Percentiles rank a stretch among this genome's conserved stretches.
Evolutionary conservation across 1,140 invertebrate genomes (phyloP).

Genomic region (Lasioglossum baleicum): DNA sequence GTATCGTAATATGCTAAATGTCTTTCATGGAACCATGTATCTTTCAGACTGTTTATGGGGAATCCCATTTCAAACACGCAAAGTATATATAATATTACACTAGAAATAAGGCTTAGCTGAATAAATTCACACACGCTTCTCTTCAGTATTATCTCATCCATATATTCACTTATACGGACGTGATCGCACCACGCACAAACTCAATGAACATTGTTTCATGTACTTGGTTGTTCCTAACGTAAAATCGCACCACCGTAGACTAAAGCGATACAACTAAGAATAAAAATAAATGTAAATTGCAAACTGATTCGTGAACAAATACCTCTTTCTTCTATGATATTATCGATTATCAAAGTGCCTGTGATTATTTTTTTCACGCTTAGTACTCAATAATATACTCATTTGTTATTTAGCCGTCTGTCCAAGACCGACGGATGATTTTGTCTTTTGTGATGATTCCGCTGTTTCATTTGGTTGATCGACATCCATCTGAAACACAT

Average conservation of each 20-base stretch:
- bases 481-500: slow-evolving; percentile 73
- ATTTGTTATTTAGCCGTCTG: slow-evolving; percentile 78
- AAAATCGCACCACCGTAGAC: background rate
- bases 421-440: slow-evolving; percentile 66
- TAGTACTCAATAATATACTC: slow-evolving; percentile 62
- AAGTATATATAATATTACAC: slow-evolving; percentile 19
- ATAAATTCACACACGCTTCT: slow-evolving; percentile 29
- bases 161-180: slow-evolving; percentile 8
- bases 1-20: background rate
- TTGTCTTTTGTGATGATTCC: slow-evolving; percentile 76
- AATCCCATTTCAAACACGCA: slow-evolving; percentile 24
- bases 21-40: slow-evolving; percentile 13
- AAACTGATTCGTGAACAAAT: slow-evolving; percentile 42
- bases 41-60: slow-evolving; percentile 9
- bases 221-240: slow-evolving; percentile 3
- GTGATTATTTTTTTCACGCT: slow-evolving; percentile 63
- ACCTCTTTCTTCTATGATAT: slow-evolving; percentile 34
- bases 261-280: slow-evolving; percentile 19
- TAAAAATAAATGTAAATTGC: slow-evolving; percentile 13
- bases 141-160: slow-evolving; percentile 11
- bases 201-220: slow-evolving; percentile 11
- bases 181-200: slow-evolving; percentile 7
- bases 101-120: slow-evolving; percentile 17
- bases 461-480: slow-evolving; percentile 73
- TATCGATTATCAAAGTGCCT: slow-evolving; percentile 54